phyloP scores from a whole-genome alignment of 1,140 invertebrate species.

The Tenebrio molitor region DNA sequence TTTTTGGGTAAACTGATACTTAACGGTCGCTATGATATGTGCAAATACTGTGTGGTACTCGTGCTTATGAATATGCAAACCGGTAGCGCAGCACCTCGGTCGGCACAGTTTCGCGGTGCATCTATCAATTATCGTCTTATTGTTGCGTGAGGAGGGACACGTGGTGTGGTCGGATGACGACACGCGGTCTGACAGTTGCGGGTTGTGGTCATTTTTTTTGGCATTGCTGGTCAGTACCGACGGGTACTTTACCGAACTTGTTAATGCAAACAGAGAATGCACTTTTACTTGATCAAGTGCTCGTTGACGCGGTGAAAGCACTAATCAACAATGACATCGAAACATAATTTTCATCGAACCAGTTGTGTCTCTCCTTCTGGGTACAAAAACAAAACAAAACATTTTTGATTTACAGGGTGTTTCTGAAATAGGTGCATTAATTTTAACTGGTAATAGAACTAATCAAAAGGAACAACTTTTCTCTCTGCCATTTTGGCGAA shows the following conservation, averaged over 20 bases:
- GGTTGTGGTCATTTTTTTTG: too few relatives aligned
- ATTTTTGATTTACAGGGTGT: too few relatives aligned
- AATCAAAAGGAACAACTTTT: too few relatives aligned
- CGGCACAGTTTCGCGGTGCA: too few relatives aligned
- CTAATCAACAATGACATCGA: constrained; percentile 15
- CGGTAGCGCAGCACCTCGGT: not conserved
- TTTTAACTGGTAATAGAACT: too few relatives aligned
- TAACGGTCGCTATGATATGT: constrained; percentile 34
- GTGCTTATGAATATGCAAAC: constrained; percentile 26
- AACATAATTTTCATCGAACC: constrained; percentile 7
- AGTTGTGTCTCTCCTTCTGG: not conserved
- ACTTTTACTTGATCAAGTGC: not conserved
- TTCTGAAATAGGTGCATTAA: too few relatives aligned
- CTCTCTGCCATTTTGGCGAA: too few relatives aligned
- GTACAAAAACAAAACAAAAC: too few relatives aligned
- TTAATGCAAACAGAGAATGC: not conserved
- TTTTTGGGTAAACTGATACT: constrained; percentile 15
- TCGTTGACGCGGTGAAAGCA: constrained; percentile 6
- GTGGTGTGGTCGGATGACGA: too few relatives aligned
- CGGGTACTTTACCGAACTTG: not conserved
- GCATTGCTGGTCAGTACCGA: not conserved
- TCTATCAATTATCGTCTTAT: too few relatives aligned
- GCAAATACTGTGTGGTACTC: constrained; percentile 13
- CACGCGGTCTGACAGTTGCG: too few relatives aligned
- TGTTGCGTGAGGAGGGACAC: too few relatives aligned